phyloP scores from a whole-genome alignment of 2,888 invertebrate genomes.

The Dione vanillae region DNA sequence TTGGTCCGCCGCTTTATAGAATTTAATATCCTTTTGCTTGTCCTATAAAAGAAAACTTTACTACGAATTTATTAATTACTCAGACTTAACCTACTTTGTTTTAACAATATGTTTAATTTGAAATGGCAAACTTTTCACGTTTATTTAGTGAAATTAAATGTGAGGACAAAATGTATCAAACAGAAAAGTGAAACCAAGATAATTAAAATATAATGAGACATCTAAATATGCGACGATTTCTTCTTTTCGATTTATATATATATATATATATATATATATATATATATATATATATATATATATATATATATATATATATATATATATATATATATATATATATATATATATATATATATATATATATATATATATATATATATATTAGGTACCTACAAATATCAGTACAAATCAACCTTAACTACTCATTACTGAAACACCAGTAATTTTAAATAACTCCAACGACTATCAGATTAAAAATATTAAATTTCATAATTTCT shows the following conservation, averaged over 20 bases:
- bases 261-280: neutral
- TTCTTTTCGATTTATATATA: neutral
- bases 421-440: too few relatives aligned
- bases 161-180: neutral
- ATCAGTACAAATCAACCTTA: too few relatives aligned
- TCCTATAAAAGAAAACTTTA: slow-evolving; percentile 22
- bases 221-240: neutral
- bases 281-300: too few relatives aligned
- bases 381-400: too few relatives aligned
- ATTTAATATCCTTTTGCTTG: slow-evolving; percentile 39
- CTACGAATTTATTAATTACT: slow-evolving; percentile 21
- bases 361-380: too few relatives aligned
- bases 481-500: too few relatives aligned
- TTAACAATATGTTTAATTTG: neutral
- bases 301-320: too few relatives aligned
- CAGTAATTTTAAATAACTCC: too few relatives aligned
- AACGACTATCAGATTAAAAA: too few relatives aligned
- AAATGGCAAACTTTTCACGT: neutral
- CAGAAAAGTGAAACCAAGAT: neutral
- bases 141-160: neutral
- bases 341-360: too few relatives aligned
- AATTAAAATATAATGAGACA: slow-evolving; percentile 1
- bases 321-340: too few relatives aligned
- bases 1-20: slow-evolving; percentile 38
- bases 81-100: slow-evolving; percentile 4